Evolutionary conservation across 2,797 vertebrate species (phyloP).

Genomic region (Alfaro cultratus): DNA sequence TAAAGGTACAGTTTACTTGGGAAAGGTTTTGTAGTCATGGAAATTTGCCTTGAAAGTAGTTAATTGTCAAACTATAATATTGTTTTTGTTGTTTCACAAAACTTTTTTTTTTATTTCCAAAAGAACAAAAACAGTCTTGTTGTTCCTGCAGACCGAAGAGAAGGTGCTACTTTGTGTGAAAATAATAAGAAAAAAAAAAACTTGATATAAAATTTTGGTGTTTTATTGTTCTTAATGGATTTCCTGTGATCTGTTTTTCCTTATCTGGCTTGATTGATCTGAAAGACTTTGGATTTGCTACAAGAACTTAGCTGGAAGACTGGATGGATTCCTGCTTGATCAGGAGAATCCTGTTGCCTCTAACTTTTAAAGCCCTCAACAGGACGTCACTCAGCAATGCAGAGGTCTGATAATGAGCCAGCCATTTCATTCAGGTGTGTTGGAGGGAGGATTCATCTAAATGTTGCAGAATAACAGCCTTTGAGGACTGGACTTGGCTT

Average conservation of each 20-base stretch:
- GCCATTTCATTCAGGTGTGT: background rate
- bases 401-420: background rate
- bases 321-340: background rate
- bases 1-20: slow-evolving; percentile 72
- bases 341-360: background rate
- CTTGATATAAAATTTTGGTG: background rate
- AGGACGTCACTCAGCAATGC: background rate
- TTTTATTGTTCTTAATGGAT: background rate
- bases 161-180: background rate
- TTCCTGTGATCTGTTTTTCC: background rate
- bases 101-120: too few relatives aligned
- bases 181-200: background rate
- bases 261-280: background rate
- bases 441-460: background rate
- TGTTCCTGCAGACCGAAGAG: background rate
- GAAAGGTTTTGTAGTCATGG: background rate
- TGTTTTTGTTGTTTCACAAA: background rate
- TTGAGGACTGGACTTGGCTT: background rate
- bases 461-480: background rate
- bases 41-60: background rate
- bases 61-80: background rate
- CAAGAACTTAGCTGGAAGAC: background rate
- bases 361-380: background rate
- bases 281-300: background rate
- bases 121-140: background rate